phyloP scores from a whole-genome alignment of 2,113 vertebrate genomes.

The Etia nguti region DNA sequence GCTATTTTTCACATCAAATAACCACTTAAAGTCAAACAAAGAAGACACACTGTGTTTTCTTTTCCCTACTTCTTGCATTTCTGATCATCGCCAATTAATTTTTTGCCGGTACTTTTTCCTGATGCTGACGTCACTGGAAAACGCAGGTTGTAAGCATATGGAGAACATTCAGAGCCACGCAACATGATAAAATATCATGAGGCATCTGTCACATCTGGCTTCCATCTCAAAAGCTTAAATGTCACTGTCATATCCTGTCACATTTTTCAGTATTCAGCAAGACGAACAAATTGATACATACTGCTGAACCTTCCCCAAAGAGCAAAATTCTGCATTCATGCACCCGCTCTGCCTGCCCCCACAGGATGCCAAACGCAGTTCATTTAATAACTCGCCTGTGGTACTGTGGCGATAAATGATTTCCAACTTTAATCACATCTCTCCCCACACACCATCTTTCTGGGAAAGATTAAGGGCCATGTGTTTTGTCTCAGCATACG shows the following conservation, averaged over 20 bases:
- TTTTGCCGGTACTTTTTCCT: background rate
- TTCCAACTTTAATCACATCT: slow-evolving; percentile 44
- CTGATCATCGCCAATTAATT: background rate
- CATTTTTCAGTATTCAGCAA: background rate
- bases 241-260: background rate
- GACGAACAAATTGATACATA: background rate
- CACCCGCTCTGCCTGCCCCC: background rate
- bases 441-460: slow-evolving; percentile 10
- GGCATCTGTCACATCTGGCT: slow-evolving; percentile 16
- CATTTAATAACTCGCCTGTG: slow-evolving; percentile 39
- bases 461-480: slow-evolving; percentile 27
- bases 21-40: background rate
- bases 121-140: background rate
- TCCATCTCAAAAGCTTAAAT: background rate
- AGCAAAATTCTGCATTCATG: background rate
- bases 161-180: background rate
- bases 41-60: background rate
- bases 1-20: slow-evolving; percentile 10
- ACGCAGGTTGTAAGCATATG: background rate
- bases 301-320: background rate
- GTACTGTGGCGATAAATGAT: slow-evolving; percentile 56
- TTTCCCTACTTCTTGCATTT: background rate
- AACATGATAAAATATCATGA: slow-evolving; percentile 2
- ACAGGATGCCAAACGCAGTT: slow-evolving; percentile 2
- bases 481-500: slow-evolving; percentile 5